These are phyloP conservation scores for Pegoplata infirma DNA, from an alignment of 2,888 invertebrate species.

Conservation along the genomic window DNA sequence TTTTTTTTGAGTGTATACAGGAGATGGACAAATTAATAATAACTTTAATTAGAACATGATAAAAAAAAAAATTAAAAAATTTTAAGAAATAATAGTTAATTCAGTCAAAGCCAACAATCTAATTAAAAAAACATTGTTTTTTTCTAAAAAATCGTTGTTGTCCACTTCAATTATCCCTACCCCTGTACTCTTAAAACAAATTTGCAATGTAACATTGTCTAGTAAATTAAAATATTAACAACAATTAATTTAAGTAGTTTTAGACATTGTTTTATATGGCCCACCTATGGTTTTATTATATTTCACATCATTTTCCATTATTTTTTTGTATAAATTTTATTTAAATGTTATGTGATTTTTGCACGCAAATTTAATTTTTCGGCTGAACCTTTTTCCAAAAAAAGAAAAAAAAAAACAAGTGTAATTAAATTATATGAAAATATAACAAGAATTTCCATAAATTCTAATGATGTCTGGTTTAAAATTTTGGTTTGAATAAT, in stretches of 20 bases:
- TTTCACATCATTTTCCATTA: background rate
- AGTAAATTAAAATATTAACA: too few relatives aligned
- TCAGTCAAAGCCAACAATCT: too few relatives aligned
- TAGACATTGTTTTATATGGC: background rate
- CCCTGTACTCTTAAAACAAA: too few relatives aligned
- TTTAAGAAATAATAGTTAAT: too few relatives aligned
- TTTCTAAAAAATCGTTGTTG: too few relatives aligned
- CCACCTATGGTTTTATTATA: constrained; percentile 14
- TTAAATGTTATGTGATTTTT: constrained; percentile 33
- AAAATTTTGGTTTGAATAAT: background rate
- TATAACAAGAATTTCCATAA: background rate
- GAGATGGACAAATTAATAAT: too few relatives aligned
- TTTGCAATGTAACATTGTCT: background rate
- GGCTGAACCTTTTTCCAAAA: background rate
- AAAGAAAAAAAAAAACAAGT: too few relatives aligned
- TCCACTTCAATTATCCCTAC: too few relatives aligned
- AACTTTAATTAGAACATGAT: too few relatives aligned
- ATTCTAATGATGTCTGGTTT: background rate
- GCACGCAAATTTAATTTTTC: constrained; percentile 31
- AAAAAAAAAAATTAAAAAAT: too few relatives aligned
- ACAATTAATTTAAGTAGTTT: constrained; percentile 20
- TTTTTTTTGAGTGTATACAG: too few relatives aligned
- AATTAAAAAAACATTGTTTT: too few relatives aligned
- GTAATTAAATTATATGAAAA: background rate
- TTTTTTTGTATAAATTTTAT: background rate